Base-by-base conservation (phyloP, 2,888 invertebrate genomes). In the Corythucha ciliata region DNA sequence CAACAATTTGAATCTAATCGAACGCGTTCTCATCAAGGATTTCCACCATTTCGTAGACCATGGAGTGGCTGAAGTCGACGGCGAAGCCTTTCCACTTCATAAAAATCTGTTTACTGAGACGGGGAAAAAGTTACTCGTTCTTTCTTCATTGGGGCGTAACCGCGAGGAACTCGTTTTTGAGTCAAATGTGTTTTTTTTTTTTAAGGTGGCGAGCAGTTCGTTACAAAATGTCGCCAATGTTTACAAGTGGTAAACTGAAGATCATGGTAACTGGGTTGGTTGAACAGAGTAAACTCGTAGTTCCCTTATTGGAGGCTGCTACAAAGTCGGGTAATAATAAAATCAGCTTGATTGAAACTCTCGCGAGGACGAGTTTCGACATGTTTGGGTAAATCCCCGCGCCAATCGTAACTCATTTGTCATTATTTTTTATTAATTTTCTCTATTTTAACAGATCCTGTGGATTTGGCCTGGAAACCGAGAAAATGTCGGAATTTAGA, bases 11-110 rank as follows among this genome's bases (percentile, higher is more conserved):
- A 5, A n/a, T 26, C 36, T 33, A n/a, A 33, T 48, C 18, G 53
- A 53, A 25, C 21, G 36, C 18, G 36, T 53, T 6, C 25, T 53
- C n/a, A 26, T 53, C 16, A 53, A 53, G 42, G 53, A 53, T 33
- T 53, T 53, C 42, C 46, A 42, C n/a, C 48, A 53, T 42, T 53
- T 53, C 36, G 24, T 24, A n/a, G 53, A 53, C 21, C 53, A 33
- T 22, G 50, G 49, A 18, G 22, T 41, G 25, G 4, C n/a, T 12
- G 12, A 8, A 2, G n/a, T 44, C 18, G 46, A 51, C n/a, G 51
- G 45, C 22, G 18, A 22, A 6, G 8, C n/a, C 2, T 24, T 29
- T 22, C 54, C 54, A 4, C 20, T 46, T 22, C 40, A 54, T 27
- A 14, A 36, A 5, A 44, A 42, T 34, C 37, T 53, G 4, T 49